Evolutionary conservation across 2,888 invertebrate species (phyloP).

Genomic region (Gisinianus flammeolus): DNA sequence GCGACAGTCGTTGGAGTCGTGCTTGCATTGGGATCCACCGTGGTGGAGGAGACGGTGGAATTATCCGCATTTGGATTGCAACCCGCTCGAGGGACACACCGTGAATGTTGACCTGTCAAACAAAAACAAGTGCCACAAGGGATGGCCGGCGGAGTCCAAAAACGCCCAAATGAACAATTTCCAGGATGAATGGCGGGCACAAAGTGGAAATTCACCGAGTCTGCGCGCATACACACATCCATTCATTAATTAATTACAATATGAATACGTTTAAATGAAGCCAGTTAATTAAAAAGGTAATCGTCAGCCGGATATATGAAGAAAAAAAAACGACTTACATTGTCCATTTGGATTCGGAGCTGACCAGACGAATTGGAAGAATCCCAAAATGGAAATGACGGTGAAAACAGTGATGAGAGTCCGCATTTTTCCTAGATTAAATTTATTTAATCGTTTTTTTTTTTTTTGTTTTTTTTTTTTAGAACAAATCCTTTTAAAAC

Average conservation of each 20-base stretch:
- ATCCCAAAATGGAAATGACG: neutral
- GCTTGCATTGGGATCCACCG: too few species aligned
- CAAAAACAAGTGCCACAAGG: neutral
- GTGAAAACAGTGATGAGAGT: neutral
- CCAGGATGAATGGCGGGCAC: neutral
- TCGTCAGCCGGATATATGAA: too few species aligned
- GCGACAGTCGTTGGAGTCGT: neutral
- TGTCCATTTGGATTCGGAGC: constrained; percentile 4
- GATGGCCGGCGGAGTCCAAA: neutral
- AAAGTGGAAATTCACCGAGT: neutral
- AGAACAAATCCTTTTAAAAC: too few species aligned
- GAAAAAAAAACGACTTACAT: neutral
- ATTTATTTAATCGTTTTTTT: neutral
- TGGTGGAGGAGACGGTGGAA: neutral
- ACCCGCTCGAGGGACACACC: neutral
- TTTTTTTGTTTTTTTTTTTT: too few species aligned
- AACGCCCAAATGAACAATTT: neutral
- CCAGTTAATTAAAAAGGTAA: too few species aligned
- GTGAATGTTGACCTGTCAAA: neutral
- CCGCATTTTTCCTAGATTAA: neutral
- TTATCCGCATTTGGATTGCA: neutral
- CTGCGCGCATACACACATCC: neutral
- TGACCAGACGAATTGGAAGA: neutral
- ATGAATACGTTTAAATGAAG: neutral
- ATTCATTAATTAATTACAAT: neutral